Evolutionary conservation across 2,113 vertebrate species (phyloP).

Genomic region (Istiophorus platypterus): DNA sequence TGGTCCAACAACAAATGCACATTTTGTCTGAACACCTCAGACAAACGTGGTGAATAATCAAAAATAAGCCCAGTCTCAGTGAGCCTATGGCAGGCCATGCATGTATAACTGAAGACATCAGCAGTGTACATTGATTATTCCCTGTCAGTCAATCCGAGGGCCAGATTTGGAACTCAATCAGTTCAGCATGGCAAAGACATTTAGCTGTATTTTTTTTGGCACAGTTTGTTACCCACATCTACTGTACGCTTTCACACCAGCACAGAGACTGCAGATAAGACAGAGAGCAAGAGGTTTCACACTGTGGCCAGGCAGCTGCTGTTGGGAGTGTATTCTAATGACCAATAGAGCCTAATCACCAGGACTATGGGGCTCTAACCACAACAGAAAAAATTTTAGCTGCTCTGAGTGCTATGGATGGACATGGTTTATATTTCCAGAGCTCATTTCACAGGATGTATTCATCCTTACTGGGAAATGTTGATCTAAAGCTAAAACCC

Average conservation of each 20-base stretch:
- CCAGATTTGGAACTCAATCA: slow-evolving; percentile 2
- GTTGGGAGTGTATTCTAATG: neutral
- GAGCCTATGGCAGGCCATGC: neutral
- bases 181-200: slow-evolving; percentile 11
- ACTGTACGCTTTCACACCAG: neutral
- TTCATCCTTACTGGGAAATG: neutral
- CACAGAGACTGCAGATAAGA: neutral
- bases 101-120: slow-evolving; percentile 24
- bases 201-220: slow-evolving; percentile 10
- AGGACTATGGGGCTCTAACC: neutral
- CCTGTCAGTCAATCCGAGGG: slow-evolving; percentile 9
- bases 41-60: neutral
- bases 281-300: slow-evolving; percentile 6
- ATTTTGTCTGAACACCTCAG: neutral
- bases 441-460: slow-evolving; percentile 9
- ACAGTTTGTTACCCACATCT: neutral
- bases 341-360: neutral
- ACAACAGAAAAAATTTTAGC: neutral
- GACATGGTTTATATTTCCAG: slow-evolving; percentile 9
- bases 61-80: neutral
- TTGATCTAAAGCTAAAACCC: neutral
- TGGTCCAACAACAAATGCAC: neutral
- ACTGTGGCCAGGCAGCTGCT: slow-evolving; percentile 2
- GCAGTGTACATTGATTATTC: slow-evolving; percentile 2
- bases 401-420: neutral